phyloP scores from a whole-genome alignment of 2,113 vertebrate genomes.

The Calyptomena viridis region DNA sequence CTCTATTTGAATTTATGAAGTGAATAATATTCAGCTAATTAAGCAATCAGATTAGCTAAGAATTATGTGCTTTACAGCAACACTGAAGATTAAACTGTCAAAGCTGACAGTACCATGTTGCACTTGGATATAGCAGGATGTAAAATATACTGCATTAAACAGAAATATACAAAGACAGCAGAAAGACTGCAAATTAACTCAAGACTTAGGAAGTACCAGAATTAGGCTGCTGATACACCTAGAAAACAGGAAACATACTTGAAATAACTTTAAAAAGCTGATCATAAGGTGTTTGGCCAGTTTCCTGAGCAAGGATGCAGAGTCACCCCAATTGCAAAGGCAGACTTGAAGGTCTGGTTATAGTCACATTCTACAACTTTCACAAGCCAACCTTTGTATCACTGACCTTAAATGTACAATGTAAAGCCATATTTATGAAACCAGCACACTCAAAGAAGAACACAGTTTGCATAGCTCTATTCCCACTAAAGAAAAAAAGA shows the following conservation, averaged over 20 bases:
- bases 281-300: neutral
- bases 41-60: neutral
- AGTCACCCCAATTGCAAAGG: neutral
- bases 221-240: neutral
- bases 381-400: neutral
- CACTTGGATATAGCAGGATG: neutral
- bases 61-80: neutral
- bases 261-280: neutral
- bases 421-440: neutral
- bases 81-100: neutral
- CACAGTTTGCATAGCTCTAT: neutral
- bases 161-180: neutral
- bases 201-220: neutral
- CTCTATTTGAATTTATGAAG: neutral
- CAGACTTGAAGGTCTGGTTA: neutral
- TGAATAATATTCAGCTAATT: neutral
- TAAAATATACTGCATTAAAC: neutral
- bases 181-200: neutral
- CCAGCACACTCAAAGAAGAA: neutral
- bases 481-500: neutral
- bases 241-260: neutral
- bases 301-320: neutral
- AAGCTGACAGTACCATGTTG: neutral
- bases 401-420: neutral
- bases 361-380: neutral